These are phyloP conservation scores for Periophthalmus magnuspinnatus DNA, from an alignment of 2,797 vertebrate species.

Conservation along the genomic window DNA sequence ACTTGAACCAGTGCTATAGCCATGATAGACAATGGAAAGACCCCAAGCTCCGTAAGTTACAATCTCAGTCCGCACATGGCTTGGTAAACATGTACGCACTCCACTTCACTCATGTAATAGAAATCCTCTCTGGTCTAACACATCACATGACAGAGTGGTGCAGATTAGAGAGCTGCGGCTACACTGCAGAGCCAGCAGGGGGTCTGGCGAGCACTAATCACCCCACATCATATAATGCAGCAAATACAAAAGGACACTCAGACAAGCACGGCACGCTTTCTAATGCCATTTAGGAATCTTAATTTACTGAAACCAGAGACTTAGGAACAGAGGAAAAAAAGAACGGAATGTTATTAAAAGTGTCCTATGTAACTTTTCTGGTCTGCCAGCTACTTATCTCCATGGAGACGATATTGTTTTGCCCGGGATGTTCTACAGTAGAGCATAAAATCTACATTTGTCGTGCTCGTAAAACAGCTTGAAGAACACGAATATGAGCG, in stretches of 20 bases:
- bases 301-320: not conserved
- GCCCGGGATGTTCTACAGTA: too few species aligned
- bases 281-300: not conserved
- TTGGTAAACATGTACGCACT: constrained; percentile 3
- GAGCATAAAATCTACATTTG: too few species aligned
- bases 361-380: not conserved
- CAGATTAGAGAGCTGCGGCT: constrained; percentile 55
- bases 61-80: not conserved
- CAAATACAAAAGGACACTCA: constrained; percentile 2
- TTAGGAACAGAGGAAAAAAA: not conserved
- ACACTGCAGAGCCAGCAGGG: constrained; percentile 47
- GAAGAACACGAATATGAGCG: too few species aligned
- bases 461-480: too few species aligned
- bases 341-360: not conserved
- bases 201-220: constrained; percentile 51
- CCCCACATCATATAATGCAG: constrained; percentile 20
- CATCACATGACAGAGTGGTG: constrained; percentile 48
- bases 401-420: too few species aligned
- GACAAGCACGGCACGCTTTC: not conserved
- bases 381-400: too few species aligned
- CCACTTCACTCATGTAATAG: constrained; percentile 34
- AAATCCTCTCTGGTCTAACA: constrained; percentile 38
- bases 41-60: not conserved
- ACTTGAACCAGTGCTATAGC: not conserved
- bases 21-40: too few species aligned